phyloP scores from a whole-genome alignment of 2,888 invertebrate species.

The Melinaea marsaeus region DNA sequence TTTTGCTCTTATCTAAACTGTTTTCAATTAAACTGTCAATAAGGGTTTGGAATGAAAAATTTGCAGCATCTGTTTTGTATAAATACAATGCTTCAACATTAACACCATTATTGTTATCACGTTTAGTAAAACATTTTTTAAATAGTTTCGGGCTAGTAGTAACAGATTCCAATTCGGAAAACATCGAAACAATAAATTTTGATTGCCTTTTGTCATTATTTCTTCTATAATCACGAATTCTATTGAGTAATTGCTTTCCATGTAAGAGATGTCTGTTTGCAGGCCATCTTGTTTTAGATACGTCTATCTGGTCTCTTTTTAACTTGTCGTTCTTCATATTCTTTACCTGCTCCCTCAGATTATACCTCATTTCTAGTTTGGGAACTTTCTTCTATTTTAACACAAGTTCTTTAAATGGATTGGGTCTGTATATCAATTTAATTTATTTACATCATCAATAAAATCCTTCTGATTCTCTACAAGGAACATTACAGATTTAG shows the following conservation, averaged over 20 bases:
- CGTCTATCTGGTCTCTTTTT: conserved; percentile 45
- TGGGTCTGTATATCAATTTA: conserved; percentile 13
- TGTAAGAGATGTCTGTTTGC: conserved; percentile 41
- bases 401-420: conserved; percentile 47
- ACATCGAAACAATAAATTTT: conserved; percentile 27
- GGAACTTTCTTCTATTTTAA: conserved; percentile 55
- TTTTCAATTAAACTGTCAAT: conserved; percentile 54
- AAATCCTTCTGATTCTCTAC: conserved; percentile 46
- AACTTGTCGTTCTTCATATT: conserved; percentile 48
- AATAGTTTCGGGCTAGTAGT: conserved; percentile 42
- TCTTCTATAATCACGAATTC: conserved; percentile 21
- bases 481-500: conserved; percentile 41
- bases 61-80: conserved; percentile 38
- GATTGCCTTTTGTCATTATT: conserved; percentile 20
- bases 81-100: conserved; percentile 39
- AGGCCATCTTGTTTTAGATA: conserved; percentile 59
- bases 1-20: conserved; percentile 39
- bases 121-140: conserved; percentile 50
- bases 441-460: conserved; percentile 37
- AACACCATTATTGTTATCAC: conserved; percentile 33
- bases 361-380: conserved; percentile 57
- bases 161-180: conserved; percentile 29
- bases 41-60: conserved; percentile 51
- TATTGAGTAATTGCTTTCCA: conserved; percentile 29
- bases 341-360: conserved; percentile 54